Conservation (phyloP, 2,113 vertebrate genomes). For the Vidua macroura region DNA sequence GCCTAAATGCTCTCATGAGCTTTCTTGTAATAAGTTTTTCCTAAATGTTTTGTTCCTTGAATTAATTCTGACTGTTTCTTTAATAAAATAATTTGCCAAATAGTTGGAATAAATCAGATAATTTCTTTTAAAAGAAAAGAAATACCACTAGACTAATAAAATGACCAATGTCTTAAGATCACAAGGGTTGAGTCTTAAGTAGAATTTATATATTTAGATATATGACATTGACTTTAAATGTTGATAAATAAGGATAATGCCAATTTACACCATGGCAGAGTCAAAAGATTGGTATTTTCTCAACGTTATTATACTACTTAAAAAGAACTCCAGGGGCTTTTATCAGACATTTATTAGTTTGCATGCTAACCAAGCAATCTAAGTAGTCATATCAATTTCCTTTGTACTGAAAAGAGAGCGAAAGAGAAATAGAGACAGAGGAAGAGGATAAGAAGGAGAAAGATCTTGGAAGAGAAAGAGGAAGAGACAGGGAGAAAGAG, state of each 20-base stretch:
- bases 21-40: background rate
- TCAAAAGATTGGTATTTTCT: background rate
- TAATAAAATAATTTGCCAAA: background rate
- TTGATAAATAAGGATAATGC: background rate
- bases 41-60: background rate
- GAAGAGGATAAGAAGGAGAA: background rate
- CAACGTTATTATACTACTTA: background rate
- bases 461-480: background rate
- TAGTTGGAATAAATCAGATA: background rate
- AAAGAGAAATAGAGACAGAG: background rate
- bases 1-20: background rate
- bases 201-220: background rate
- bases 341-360: background rate
- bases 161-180: background rate
- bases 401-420: background rate
- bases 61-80: background rate
- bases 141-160: background rate
- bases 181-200: background rate
- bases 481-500: background rate
- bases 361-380: background rate
- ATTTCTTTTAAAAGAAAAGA: background rate
- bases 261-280: background rate
- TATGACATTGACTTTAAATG: background rate
- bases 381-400: background rate
- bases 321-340: background rate